Base-by-base conservation (phyloP, 1,140 invertebrate genomes). In the Bombus ignitus region DNA sequence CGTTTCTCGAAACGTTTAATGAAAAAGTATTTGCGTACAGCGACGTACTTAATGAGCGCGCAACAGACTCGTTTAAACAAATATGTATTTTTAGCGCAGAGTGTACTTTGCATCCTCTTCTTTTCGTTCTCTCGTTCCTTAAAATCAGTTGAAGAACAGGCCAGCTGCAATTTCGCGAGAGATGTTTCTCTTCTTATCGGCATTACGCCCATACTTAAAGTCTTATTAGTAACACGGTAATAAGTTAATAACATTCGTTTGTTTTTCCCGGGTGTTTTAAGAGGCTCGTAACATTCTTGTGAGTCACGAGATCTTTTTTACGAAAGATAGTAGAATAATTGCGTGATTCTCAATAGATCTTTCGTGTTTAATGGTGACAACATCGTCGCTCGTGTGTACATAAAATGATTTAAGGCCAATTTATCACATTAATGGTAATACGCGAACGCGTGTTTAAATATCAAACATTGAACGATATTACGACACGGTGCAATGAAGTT, bases 331-430 rank as follows among this genome's bases (percentile, higher is more conserved):
- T 66, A 28, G 39, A 62, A 66, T 66, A 44, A 78, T 65, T 78
- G n/a, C 59, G 13, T 15, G 25, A 10, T 39, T 42, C n/a, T 25
- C 6, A 28, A n/a, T 42, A n/a, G 37, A 77, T 77, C 75, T 10
- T 28, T 59, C 22, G 15, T 28, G 28, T 65, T 65, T 8, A 66
- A 66, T 5, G 3, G 10, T 3, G 2, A 8, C n/a, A 12, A 6
- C 15, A 32, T 44, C 6, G n/a, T n/a, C 28, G 6, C 25, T 8
- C 35, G 12, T 18, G 32, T 76, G 22, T 18, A 75, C 25, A 15
- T 32, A 32, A 32, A 76, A 9, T 42, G 39, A 78, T 44, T 78
- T 44, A 78, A 78, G 39, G n/a, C 39, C 9, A 66, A 66, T 66
- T 42, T 25, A 25, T 66, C 59, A 35, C 22, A 9, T 65, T n/a